A percentile compares a stretch with the other conserved stretches of the same genome.
phyloP scores from a whole-genome alignment of 2,888 invertebrate genomes.

The Caenorhabditis sp. region DNA sequence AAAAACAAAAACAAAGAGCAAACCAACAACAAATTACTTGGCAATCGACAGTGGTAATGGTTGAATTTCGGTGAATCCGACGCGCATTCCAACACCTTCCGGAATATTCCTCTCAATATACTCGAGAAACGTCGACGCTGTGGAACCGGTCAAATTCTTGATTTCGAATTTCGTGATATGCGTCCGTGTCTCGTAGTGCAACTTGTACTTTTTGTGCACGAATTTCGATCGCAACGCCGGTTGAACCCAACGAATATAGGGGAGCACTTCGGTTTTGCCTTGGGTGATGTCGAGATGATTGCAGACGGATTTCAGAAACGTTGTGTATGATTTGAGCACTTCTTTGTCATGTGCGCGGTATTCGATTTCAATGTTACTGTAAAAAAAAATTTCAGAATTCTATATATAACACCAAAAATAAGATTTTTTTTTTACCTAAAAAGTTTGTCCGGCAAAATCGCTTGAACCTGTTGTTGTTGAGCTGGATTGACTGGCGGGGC shows the following conservation, averaged over 20 bases:
- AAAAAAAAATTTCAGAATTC: constrained; percentile 3
- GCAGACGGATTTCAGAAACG: constrained; percentile 65
- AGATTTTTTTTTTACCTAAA: constrained; percentile 19
- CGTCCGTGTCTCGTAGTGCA: constrained; percentile 94
- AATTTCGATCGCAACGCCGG: constrained; percentile 87
- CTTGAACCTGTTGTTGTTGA: constrained; percentile 37
- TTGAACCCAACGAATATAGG: constrained; percentile 71
- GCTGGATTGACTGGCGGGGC: constrained; percentile 37
- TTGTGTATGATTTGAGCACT: constrained; percentile 65
- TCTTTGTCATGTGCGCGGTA: constrained; percentile 67
- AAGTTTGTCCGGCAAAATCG: constrained; percentile 32
- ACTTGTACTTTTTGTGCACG: constrained; percentile 89
- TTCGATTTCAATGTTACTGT: constrained; percentile 60
- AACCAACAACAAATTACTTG: background rate
- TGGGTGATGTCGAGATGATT: constrained; percentile 49
- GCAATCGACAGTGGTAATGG: constrained; percentile 54
- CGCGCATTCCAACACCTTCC: constrained; percentile 92
- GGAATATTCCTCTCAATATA: constrained; percentile 95
- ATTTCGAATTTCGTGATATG: constrained; percentile 82
- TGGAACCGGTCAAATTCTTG: constrained; percentile 88
- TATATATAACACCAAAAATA: background rate
- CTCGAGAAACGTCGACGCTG: constrained; percentile 91
- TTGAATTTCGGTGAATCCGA: constrained; percentile 65
- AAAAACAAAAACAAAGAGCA: background rate
- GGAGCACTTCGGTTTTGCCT: constrained; percentile 52